These are phyloP conservation scores for Zoroaster sp. DNA, from an alignment of 53 echinoderm and acorn worm genomes.

Conservation along the genomic window DNA sequence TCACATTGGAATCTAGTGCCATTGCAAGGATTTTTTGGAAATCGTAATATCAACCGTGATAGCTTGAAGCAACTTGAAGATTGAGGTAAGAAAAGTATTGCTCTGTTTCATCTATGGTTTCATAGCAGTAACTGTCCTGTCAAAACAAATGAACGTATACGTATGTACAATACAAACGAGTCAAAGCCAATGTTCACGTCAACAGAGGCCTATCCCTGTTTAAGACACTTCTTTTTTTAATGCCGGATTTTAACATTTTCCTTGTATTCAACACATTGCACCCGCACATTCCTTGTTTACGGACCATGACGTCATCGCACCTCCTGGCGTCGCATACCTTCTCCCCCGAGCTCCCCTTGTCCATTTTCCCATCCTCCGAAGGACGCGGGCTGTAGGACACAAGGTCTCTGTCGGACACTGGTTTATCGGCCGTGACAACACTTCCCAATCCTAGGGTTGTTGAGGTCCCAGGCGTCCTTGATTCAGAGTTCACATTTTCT, in stretches of 20 bases:
- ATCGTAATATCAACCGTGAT: too few species aligned
- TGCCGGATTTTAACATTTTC: background rate
- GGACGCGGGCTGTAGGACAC: background rate
- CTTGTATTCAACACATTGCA: background rate
- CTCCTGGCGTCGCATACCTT: background rate
- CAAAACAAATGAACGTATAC: too few species aligned
- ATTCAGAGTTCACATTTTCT: background rate
- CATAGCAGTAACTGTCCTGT: background rate
- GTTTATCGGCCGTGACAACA: background rate
- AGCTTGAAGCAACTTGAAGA: too few species aligned
- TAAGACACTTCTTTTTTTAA: constrained; percentile 18
- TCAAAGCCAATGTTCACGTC: background rate
- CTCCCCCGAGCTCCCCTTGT: background rate
- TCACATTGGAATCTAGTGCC: background rate
- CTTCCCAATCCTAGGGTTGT: background rate
- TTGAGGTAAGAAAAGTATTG: background rate
- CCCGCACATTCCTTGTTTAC: constrained; percentile 35
- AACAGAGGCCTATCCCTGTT: background rate
- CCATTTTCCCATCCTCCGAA: background rate
- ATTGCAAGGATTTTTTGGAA: background rate
- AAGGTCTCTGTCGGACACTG: background rate
- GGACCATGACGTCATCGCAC: constrained; percentile 4
- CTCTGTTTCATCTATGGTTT: background rate
- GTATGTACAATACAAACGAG: background rate
- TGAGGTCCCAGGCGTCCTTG: background rate